Base-by-base conservation (phyloP, 2,797 vertebrate genomes). In the Manis crassicaudata region DNA sequence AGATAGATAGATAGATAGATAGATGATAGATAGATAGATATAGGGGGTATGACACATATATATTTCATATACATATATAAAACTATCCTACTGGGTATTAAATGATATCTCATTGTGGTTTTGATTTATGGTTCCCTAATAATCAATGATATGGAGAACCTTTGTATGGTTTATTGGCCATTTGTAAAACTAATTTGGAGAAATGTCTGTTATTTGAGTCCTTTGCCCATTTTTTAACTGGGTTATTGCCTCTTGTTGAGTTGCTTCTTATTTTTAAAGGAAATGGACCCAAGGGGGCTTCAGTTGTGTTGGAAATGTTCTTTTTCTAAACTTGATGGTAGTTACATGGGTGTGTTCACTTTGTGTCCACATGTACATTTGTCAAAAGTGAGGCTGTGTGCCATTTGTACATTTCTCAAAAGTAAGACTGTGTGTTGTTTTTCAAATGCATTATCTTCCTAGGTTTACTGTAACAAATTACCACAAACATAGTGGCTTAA, bases 181-280 rank as follows among this genome's bases (percentile, higher is more conserved):
- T 35, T 70, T 50, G 3, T 35, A 0, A 79, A 85, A 40, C 23
- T 88, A 43, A 13, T 17, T 72, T 62, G 62, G 27, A 79, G 32
- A 88, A 46, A 84, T 75, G 27, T 25, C 83, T 81, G 13, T 54
- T 81, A 16, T 40, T 40, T 40, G 91, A 85, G 46, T 52, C 5
- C 17, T 81, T 56, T 75, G 29, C 37, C 62, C 29, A 43, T 58
- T 88, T 63, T 92, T 85, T 73, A n/a, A 37, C 72, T 32, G 52
- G 18, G 43, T 60, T 79, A 18, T 65, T 62, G 43, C 23, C 10
- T 76, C 54, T 79, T 89, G 7, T 76, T 80, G 18, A 67, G 2
- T 76, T 56, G 12, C 35, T 86, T 43, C 68, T 75, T 76, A 56
- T 90, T 79, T 90, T 86, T 67, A 96, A 91, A 68, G 46, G 27